phyloP scores from a whole-genome alignment of 2,797 vertebrate species.

The Oryzias dopingdopingensis region DNA sequence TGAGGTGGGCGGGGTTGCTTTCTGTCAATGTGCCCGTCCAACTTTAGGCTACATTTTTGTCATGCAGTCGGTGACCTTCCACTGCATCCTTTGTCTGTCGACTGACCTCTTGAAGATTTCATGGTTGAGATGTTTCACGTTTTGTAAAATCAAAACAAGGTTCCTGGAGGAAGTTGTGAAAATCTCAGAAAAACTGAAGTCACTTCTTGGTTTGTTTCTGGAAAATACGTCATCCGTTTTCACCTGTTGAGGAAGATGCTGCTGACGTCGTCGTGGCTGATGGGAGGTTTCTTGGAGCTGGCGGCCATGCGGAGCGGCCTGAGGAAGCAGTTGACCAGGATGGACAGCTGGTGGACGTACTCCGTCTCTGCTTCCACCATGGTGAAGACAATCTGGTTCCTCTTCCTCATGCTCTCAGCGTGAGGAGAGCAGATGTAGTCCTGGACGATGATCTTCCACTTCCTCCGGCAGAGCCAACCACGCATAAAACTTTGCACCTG shows the following conservation, averaged over 20 bases:
- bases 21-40: too few relatives aligned
- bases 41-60: too few relatives aligned
- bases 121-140: too few relatives aligned
- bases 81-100: too few relatives aligned
- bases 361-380: slow-evolving; percentile 95
- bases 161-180: too few relatives aligned
- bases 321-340: slow-evolving; percentile 93
- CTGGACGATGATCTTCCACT: slow-evolving; percentile 97
- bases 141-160: too few relatives aligned
- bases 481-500: slow-evolving; percentile 96
- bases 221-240: neutral
- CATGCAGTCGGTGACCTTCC: too few relatives aligned
- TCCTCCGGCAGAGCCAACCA: slow-evolving; percentile 92
- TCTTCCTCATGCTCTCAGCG: slow-evolving; percentile 95
- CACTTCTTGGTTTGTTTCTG: too few relatives aligned
- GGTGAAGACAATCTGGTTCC: slow-evolving; percentile 95
- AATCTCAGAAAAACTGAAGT: too few relatives aligned
- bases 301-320: slow-evolving; percentile 92
- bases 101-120: too few relatives aligned
- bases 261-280: slow-evolving; percentile 92
- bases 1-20: too few relatives aligned
- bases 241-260: slow-evolving; percentile 96
- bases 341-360: slow-evolving; percentile 84
- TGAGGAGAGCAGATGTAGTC: slow-evolving; percentile 96
- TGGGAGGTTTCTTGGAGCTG: slow-evolving; percentile 94